Base-by-base conservation (phyloP, 2,888 invertebrate species). In the Harpagoxenus sublaevis region DNA sequence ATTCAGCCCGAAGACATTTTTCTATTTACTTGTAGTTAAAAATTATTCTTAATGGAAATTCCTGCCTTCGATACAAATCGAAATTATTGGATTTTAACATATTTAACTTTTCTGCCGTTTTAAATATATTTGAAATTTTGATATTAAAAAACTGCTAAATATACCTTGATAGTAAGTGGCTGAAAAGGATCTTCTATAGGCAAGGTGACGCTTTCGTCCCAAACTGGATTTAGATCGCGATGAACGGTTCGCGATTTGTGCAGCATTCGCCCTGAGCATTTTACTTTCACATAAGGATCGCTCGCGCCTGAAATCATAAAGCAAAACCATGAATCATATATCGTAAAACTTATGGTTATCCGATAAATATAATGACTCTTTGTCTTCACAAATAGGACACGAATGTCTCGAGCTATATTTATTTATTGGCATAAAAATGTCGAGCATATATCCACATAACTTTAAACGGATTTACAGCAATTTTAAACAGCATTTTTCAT, bases 251-350 rank as follows among this genome's bases (percentile, higher is more conserved):
- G 97, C 91, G 99, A 99, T 96, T 99, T 99, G 96, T 99, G 98
- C 90, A 99, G 96, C 90, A 99, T 96, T 87, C 98, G 96, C 53
- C 98, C 98, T 15, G 97, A 97, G 88, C 97, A 96, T 95, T 99
- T 99, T 96, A 99, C 99, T 96, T 99, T 99, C 82, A 99, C 99
- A 96, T 99, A 99, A 35, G 99, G 99, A 96, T 99, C 99, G 95
- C 99, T 99, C 86, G 98, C 98, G 91, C 99, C 99, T 98, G 96
- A 95, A 86, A 87, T 35, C 79, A 28, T 48, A 65, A 79, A 86
- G 35, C 28, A 39, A 65, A 70, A 42, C 9, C 12, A 39, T 57
- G 28, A 55, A 39, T 18, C 35, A 45, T 31, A 42, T 2, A 28
- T 45, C 48, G 18, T 42, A n/a, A 66, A 31, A 66, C 53, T 53